Percentiles rank a stretch among this genome's conserved stretches.
These are phyloP conservation scores for Sebastes oblongus DNA, from an alignment of 2,797 vertebrate species.

Conservation along the genomic window DNA sequence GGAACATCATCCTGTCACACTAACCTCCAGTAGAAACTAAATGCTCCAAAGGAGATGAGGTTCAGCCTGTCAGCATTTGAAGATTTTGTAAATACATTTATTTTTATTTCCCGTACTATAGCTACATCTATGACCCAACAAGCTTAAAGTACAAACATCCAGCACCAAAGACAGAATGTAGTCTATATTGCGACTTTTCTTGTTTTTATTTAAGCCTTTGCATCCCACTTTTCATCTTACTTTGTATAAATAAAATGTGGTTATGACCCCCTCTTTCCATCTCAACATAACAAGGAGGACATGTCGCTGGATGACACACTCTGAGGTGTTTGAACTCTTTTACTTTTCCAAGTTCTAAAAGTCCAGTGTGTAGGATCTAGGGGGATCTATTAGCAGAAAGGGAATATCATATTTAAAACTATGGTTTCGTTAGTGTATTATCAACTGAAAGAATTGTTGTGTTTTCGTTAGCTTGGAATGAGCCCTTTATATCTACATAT, in stretches of 20 bases:
- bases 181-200: background rate
- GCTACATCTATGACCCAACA: too few species aligned
- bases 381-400: background rate
- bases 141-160: background rate
- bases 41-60: too few species aligned
- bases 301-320: background rate
- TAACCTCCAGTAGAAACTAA: too few species aligned
- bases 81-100: too few species aligned
- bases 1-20: too few species aligned
- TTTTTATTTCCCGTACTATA: too few species aligned
- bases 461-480: too few species aligned
- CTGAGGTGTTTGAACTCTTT: background rate
- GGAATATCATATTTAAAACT: background rate
- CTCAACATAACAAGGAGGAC: background rate
- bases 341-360: background rate
- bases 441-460: too few species aligned
- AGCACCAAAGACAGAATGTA: background rate
- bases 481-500: too few species aligned
- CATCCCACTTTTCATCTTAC: background rate
- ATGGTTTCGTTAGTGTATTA: background rate
- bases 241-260: background rate
- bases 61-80: too few species aligned
- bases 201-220: background rate
- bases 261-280: accelerated
- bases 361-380: too few species aligned